phyloP scores from a whole-genome alignment of 2,113 vertebrate genomes.

The Psephotus haematonotus region DNA sequence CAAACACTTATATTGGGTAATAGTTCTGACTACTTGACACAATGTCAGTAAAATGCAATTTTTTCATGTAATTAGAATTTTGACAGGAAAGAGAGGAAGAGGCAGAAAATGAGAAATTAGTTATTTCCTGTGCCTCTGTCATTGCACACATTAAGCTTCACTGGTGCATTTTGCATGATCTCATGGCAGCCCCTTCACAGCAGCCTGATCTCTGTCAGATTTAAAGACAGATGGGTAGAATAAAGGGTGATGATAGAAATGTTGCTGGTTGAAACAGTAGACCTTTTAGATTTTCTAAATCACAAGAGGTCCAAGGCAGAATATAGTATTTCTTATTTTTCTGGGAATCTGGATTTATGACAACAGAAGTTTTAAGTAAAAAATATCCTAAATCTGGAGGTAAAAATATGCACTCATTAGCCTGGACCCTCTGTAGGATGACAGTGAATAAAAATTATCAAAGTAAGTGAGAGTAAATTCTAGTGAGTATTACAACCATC shows the following conservation, averaged over 20 bases:
- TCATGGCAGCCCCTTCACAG: conserved; percentile 47
- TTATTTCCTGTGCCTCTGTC: conserved; percentile 64
- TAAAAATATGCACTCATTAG: neutral
- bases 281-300: neutral
- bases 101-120: conserved; percentile 57
- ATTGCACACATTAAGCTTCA: conserved; percentile 13
- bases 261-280: neutral
- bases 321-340: neutral
- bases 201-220: conserved; percentile 20
- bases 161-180: conserved; percentile 32
- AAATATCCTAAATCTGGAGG: neutral
- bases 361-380: neutral
- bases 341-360: neutral
- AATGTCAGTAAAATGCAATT: conserved; percentile 45
- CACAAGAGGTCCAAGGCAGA: neutral
- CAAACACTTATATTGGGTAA: neutral
- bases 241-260: neutral
- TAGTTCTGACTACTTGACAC: conserved; percentile 46
- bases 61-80: conserved; percentile 48
- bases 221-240: neutral
- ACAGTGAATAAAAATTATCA: neutral
- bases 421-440: neutral
- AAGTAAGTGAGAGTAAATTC: neutral
- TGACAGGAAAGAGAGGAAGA: conserved; percentile 60
- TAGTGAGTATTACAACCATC: neutral